Evolutionary conservation across 2,888 invertebrate genomes (phyloP).

Genomic region (Volucella zonaria): DNA sequence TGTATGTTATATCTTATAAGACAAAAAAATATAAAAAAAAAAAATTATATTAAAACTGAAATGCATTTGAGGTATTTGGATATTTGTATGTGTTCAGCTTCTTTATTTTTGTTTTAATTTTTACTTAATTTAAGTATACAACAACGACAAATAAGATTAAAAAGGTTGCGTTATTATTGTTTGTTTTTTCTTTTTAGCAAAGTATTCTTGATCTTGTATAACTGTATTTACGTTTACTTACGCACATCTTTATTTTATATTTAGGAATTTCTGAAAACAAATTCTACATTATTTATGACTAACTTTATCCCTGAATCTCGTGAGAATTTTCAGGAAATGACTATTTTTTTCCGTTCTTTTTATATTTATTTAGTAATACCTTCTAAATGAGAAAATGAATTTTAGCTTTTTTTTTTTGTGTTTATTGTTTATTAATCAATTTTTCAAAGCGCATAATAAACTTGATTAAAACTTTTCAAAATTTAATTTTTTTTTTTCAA

Average conservation of each 20-base stretch:
- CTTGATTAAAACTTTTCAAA: not conserved
- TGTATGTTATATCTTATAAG: conserved; percentile 44
- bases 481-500: conserved; percentile 17
- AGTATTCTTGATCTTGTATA: conserved; percentile 32
- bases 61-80: conserved; percentile 83
- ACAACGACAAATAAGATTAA: conserved; percentile 55
- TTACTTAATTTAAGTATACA: conserved; percentile 36
- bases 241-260: conserved; percentile 15
- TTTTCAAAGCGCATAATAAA: conserved; percentile 27
- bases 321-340: conserved; percentile 69
- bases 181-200: conserved; percentile 3
- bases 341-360: conserved; percentile 58
- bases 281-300: conserved; percentile 61
- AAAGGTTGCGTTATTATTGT: conserved; percentile 22
- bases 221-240: conserved; percentile 28
- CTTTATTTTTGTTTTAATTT: conserved; percentile 14
- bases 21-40: conserved; percentile 74
- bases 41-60: conserved; percentile 81
- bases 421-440: conserved; percentile 8
- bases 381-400: conserved; percentile 21
- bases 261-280: conserved; percentile 53
- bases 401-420: not conserved
- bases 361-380: conserved; percentile 46
- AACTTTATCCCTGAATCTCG: conserved; percentile 66
- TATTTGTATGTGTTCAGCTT: conserved; percentile 77